Conservation (phyloP, 2,797 vertebrate species). For the Otolemur crassicaudatus region DNA sequence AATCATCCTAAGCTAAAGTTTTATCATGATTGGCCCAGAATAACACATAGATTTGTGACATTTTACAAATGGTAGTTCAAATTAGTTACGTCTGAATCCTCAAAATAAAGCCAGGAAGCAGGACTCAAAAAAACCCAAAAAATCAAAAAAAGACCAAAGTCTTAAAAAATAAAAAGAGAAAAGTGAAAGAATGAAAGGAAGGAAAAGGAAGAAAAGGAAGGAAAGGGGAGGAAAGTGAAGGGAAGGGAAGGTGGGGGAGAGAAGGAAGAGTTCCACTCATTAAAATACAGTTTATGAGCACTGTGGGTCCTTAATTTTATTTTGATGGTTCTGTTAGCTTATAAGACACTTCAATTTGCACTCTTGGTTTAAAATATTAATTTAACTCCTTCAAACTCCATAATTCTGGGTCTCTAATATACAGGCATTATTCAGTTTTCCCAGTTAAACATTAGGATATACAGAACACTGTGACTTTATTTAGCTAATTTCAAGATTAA, state of each 20-base stretch:
- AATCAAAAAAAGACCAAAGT: not conserved
- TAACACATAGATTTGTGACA: not conserved
- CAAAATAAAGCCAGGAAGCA: not conserved
- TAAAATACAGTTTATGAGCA: not conserved
- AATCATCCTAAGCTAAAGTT: not conserved
- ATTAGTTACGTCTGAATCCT: not conserved
- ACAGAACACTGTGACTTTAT: slow-evolving; percentile 49
- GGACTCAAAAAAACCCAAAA: not conserved
- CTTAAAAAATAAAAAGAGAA: not conserved
- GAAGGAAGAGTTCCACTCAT: not conserved
- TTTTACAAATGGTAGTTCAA: not conserved
- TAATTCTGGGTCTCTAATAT: slow-evolving; percentile 26
- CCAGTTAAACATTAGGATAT: slow-evolving; percentile 45
- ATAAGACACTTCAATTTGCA: not conserved
- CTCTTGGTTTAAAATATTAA: slow-evolving; percentile 62
- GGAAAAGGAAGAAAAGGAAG: not conserved
- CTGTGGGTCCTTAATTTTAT: slow-evolving; percentile 20
- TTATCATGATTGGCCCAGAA: not conserved
- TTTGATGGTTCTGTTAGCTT: slow-evolving; percentile 21
- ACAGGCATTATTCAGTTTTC: slow-evolving; percentile 18
- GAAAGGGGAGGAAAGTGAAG: no score
- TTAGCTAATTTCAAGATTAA: slow-evolving; percentile 71
- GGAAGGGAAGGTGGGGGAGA: rapidly evolving
- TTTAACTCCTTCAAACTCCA: not conserved
- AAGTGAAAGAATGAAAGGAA: not conserved